Percentiles rank a stretch among this genome's conserved stretches.
These are phyloP conservation scores for Zaprionus obscuricornis DNA, from an alignment of 2,888 invertebrate genomes.

Conservation along the genomic window DNA sequence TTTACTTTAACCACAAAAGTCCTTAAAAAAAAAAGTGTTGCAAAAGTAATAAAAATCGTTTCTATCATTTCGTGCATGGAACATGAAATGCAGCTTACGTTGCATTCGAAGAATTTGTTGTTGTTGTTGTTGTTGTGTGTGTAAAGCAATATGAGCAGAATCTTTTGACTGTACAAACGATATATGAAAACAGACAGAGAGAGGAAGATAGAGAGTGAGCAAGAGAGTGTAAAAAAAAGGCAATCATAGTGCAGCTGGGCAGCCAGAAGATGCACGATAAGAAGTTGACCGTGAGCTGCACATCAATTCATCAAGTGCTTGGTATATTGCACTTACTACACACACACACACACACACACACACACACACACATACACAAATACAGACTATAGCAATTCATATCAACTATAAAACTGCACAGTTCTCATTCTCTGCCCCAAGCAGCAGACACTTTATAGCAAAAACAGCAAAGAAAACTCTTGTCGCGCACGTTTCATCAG, in stretches of 20 bases:
- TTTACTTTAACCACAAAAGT: slow-evolving; percentile 1
- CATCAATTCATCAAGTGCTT: slow-evolving; percentile 23
- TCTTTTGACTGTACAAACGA: slow-evolving; percentile 4
- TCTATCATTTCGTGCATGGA: slow-evolving; percentile 2
- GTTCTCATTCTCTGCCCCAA: background rate
- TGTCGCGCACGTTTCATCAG: slow-evolving; percentile 35
- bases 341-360: slow-evolving; percentile 2
- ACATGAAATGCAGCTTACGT: slow-evolving; percentile 19
- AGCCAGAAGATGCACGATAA: slow-evolving; percentile 8
- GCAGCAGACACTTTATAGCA: background rate
- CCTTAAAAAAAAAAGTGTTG: background rate
- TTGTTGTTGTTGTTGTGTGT: background rate
- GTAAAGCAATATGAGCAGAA: background rate
- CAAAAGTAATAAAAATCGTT: background rate
- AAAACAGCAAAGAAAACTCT: slow-evolving; percentile 10
- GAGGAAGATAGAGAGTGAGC: too few species aligned
- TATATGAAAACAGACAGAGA: too few species aligned
- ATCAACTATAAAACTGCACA: too few species aligned
- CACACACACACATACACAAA: slow-evolving; percentile 39
- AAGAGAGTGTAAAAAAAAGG: too few species aligned
- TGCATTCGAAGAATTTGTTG: too few species aligned
- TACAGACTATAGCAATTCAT: slow-evolving; percentile 17
- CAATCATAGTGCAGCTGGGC: slow-evolving; percentile 3
- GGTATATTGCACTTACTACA: background rate
- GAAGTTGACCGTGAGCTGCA: background rate